Percentiles rank a stretch among this genome's conserved stretches.
Conservation (phyloP, 2,888 invertebrate species). For the Xestia ashworthii region DNA sequence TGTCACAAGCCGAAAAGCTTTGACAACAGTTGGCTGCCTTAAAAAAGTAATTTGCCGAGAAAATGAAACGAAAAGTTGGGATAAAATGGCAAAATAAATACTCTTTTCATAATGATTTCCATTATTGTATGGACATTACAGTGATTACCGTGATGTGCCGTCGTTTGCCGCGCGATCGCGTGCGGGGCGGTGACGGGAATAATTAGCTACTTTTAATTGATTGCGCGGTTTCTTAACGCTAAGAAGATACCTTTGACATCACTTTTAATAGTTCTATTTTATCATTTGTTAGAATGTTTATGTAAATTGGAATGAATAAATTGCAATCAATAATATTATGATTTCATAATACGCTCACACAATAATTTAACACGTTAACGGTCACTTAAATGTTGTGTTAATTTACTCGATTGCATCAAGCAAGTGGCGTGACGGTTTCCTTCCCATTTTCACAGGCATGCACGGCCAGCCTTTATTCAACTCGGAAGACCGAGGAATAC, state of each 20-base stretch:
- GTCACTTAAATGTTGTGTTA: conserved; percentile 22
- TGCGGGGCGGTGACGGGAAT: conserved; percentile 17
- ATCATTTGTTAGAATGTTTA: background rate
- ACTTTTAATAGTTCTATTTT: conserved; percentile 6
- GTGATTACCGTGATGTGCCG: conserved; percentile 23
- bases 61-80: background rate
- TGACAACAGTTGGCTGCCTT: background rate
- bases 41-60: background rate
- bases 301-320: background rate
- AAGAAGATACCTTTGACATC: conserved; percentile 26
- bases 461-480: conserved; percentile 84
- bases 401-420: conserved; percentile 17
- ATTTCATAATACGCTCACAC: conserved; percentile 12
- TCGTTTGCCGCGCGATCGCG: conserved; percentile 25
- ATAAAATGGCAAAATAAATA: conserved; percentile 27
- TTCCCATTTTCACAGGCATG: conserved; percentile 80
- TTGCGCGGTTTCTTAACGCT: conserved; percentile 18
- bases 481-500: conserved; percentile 87
- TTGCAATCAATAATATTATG: background rate
- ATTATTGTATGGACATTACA: conserved; percentile 30
- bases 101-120: conserved; percentile 20
- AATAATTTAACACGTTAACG: conserved; percentile 10
- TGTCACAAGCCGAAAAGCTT: background rate
- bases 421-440: conserved; percentile 9
- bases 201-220: conserved; percentile 48